Evolutionary conservation across 2,888 invertebrate species (phyloP).

Genomic region (Chirona hameri): DNA sequence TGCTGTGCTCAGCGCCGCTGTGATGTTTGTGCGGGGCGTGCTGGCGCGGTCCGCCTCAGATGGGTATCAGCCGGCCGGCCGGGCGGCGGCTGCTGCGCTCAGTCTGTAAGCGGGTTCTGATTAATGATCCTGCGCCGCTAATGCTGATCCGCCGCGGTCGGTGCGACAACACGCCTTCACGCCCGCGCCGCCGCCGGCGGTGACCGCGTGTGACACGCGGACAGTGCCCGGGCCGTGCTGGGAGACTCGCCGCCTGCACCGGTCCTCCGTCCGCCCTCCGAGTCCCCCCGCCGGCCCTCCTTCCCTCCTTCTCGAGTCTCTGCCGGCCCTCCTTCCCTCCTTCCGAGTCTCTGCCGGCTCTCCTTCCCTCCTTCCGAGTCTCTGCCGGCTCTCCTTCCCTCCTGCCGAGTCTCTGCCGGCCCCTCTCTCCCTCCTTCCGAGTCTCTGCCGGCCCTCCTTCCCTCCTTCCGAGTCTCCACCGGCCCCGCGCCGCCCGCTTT

Average conservation of each 20-base stretch:
- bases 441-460: too few species aligned
- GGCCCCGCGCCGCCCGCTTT: not conserved
- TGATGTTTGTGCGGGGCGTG: not conserved
- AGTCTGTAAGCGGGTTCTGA: not conserved
- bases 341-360: not conserved
- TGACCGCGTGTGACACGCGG: not conserved
- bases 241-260: not conserved
- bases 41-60: not conserved
- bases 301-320: not conserved
- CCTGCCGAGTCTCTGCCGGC: too few species aligned
- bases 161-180: slow-evolving; percentile 1
- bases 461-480: too few species aligned
- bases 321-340: too few species aligned
- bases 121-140: not conserved
- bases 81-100: not conserved
- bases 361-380: too few species aligned
- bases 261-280: not conserved
- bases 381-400: too few species aligned
- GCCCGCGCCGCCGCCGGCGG: not conserved
- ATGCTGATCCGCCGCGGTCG: not conserved
- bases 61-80: not conserved
- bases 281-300: not conserved
- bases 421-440: too few species aligned
- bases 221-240: not conserved
- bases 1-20: not conserved